Base-by-base conservation (phyloP, 2,113 vertebrate species). In the Brachirus orientalis region DNA sequence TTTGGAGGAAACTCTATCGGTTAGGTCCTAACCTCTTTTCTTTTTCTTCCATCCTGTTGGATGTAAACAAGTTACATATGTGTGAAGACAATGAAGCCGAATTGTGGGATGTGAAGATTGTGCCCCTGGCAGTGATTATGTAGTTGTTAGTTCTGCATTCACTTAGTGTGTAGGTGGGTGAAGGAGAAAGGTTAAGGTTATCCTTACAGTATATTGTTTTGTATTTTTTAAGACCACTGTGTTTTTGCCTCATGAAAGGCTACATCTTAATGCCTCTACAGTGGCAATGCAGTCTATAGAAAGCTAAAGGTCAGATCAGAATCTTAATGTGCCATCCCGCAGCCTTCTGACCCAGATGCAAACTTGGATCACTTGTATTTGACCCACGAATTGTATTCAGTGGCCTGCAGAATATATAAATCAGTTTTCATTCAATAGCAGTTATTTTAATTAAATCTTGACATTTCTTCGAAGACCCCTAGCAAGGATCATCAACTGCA, bases 391-490 rank as follows among this genome's bases (percentile, higher is more conserved):
- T 18, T 16, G 2, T 69, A 61, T 22, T 54, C 53, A 37, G 35
- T 36, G 44, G 52, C 61, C 67, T 52, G 82, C 40, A 73, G 60
- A 72, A 73, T 53, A 35, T 48, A 55, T 36, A n/a, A 73, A 79
- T 86, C 63, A 60, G 61, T 77, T 77, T 64, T 11, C 36, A 62
- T 66, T 60, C 54, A 59, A 75, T 63, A 44, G 57, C 60, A 69
- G 50, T 59, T 68, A 46, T 40, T 74, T 79, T 84, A 66, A 85
- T 88, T 77, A 84, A 79, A 77, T 62, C 50, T 38, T 83, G 70
- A 68, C 79, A 80, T 85, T 80, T 80, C 67, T 75, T 60, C 44
- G 19, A 70, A 47, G 38, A 19, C 37, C 47, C 22, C 0, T 71
- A 40, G 56, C 58, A 52, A 9, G 13, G 65, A 74, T 75, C 72